These are phyloP conservation scores for Onthophagus taurus DNA, from an alignment of 1,140 invertebrate species.

Conservation along the genomic window DNA sequence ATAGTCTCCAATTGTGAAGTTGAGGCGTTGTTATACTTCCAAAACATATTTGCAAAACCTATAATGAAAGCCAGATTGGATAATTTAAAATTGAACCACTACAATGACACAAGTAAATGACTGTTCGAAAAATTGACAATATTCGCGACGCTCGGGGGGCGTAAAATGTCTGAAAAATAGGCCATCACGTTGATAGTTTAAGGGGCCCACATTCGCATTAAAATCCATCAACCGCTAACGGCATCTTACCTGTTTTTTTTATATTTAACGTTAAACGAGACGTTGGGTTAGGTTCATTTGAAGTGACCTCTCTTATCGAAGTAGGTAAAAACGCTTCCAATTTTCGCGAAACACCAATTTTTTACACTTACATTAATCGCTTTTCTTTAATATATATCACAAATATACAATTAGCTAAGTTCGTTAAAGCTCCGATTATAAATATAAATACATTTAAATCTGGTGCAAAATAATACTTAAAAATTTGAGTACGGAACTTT, in stretches of 20 bases:
- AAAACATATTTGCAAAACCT: slow-evolving; percentile 57
- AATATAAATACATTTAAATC: slow-evolving; percentile 16
- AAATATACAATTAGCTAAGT: slow-evolving; percentile 23
- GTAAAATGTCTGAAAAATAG: slow-evolving; percentile 2
- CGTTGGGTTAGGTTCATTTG: slow-evolving; percentile 36
- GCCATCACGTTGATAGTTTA: not conserved
- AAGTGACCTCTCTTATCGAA: slow-evolving; percentile 29
- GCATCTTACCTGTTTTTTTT: slow-evolving; percentile 10
- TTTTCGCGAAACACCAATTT: slow-evolving; percentile 18
- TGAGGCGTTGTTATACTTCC: slow-evolving; percentile 64
- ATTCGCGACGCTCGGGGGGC: not conserved
- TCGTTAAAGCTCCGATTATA: slow-evolving; percentile 16
- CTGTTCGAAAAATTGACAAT: slow-evolving; percentile 17
- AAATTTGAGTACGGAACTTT: too few species aligned
- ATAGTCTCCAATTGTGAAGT: slow-evolving; percentile 64
- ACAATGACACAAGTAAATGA: slow-evolving; percentile 15
- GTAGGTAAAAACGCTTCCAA: slow-evolving; percentile 12
- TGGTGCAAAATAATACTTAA: slow-evolving; percentile 19
- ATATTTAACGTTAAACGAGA: slow-evolving; percentile 24
- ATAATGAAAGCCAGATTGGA: slow-evolving; percentile 16
- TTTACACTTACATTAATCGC: slow-evolving; percentile 21
- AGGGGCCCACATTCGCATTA: not conserved
- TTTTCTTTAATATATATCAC: too few species aligned
- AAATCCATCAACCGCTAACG: slow-evolving; percentile 4
- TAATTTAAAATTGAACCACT: slow-evolving; percentile 5